These are phyloP conservation scores for Eilema griseolum DNA, from an alignment of 2,888 invertebrate species.

Conservation along the genomic window DNA sequence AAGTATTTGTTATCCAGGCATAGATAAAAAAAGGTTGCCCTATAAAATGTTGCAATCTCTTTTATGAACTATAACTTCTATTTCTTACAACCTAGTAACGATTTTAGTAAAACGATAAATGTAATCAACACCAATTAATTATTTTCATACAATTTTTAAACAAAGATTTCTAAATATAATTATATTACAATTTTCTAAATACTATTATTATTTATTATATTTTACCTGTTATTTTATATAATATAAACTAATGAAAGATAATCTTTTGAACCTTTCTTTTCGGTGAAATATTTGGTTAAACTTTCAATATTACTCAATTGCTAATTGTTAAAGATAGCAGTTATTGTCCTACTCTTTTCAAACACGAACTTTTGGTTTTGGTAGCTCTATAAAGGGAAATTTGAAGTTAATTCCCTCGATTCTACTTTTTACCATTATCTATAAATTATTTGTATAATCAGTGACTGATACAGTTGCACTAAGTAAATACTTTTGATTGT, in stretches of 20 bases:
- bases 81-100: background rate
- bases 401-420: background rate
- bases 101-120: constrained; percentile 38
- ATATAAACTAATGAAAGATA: background rate
- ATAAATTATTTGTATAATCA: background rate
- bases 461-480: background rate
- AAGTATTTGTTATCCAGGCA: no score
- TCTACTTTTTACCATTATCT: background rate
- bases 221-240: background rate
- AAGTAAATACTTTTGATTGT: background rate
- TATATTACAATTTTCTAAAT: no score
- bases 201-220: no score
- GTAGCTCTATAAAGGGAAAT: background rate
- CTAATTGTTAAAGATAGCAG: background rate
- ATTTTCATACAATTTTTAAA: no score
- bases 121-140: constrained; percentile 39
- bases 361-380: background rate
- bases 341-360: background rate
- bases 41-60: no score
- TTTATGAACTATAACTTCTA: no score
- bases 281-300: background rate
- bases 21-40: no score
- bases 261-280: background rate
- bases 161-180: no score
- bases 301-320: background rate